Percentiles rank a stretch among this genome's conserved stretches.
Conservation (phyloP, 2,797 vertebrate genomes). For the Phataginus tricuspis region DNA sequence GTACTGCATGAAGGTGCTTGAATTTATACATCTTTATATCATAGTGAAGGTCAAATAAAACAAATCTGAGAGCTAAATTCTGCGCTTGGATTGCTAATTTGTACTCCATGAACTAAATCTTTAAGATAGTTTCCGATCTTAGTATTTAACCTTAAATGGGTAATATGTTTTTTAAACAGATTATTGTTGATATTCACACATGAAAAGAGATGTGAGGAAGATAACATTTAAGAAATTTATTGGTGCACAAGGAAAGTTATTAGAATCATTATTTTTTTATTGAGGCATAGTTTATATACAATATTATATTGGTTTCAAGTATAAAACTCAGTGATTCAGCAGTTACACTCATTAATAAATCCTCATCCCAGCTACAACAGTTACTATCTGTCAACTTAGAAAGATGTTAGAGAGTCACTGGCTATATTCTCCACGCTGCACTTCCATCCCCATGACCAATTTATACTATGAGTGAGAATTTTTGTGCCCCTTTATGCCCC, state of each 20-base stretch:
- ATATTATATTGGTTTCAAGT: no score
- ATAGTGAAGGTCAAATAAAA: not conserved
- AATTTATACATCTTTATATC: not conserved
- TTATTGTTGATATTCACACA: not conserved
- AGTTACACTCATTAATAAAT: no score
- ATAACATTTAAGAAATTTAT: conserved; percentile 5
- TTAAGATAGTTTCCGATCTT: not conserved
- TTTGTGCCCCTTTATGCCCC: no score
- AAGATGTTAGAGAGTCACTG: no score
- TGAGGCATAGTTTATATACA: no score
- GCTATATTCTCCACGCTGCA: no score
- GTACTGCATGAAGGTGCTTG: not conserved
- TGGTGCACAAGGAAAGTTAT: not conserved
- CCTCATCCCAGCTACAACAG: no score
- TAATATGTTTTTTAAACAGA: not conserved
- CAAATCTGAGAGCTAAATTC: not conserved
- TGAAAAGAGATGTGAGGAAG: not conserved
- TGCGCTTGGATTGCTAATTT: not conserved
- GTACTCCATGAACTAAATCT: not conserved
- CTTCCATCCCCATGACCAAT: no score
- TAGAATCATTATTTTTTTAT: not conserved
- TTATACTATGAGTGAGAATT: no score
- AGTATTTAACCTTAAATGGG: not conserved
- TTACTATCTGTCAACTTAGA: no score
- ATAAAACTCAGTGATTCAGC: no score